Conservation (phyloP, 2,797 vertebrate genomes). For the Phataginus tricuspis region DNA sequence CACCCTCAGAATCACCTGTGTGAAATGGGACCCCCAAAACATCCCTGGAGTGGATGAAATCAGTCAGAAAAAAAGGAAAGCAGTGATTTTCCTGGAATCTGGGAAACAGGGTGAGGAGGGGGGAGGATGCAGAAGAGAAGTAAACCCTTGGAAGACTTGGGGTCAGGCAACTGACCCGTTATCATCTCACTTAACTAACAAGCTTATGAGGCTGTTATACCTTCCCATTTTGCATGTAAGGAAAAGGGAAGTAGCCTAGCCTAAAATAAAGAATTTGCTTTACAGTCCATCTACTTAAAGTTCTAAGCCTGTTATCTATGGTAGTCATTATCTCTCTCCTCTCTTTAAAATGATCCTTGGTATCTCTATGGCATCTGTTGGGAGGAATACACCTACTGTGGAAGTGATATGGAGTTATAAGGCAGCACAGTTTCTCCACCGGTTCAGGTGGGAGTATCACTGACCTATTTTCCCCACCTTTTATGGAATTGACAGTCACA, state of each 20-base stretch:
- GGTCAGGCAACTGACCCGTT: not conserved
- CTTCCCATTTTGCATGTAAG: not conserved
- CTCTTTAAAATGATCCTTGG: not conserved
- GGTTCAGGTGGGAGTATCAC: not conserved
- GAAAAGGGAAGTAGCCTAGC: not conserved
- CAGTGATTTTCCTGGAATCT: not conserved
- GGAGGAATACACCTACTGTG: not conserved
- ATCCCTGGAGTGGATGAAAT: not conserved
- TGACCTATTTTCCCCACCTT: not conserved
- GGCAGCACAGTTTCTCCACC: not conserved
- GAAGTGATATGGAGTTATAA: not conserved
- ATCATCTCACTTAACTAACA: not conserved
- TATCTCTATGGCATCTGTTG: not conserved
- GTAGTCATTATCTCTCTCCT: not conserved
- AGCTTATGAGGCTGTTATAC: not conserved
- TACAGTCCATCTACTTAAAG: not conserved
- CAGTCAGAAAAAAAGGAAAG: not conserved
- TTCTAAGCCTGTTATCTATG: not conserved
- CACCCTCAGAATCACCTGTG: not conserved
- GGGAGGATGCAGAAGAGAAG: not conserved
- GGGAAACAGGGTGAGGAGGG: not conserved
- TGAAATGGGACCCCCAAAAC: not conserved
- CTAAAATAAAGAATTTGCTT: not conserved
- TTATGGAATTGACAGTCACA: not conserved
- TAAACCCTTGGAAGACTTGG: not conserved